These are phyloP conservation scores for Caenorhabditis becei DNA, from an alignment of 2,888 invertebrate species.

Conservation along the genomic window DNA sequence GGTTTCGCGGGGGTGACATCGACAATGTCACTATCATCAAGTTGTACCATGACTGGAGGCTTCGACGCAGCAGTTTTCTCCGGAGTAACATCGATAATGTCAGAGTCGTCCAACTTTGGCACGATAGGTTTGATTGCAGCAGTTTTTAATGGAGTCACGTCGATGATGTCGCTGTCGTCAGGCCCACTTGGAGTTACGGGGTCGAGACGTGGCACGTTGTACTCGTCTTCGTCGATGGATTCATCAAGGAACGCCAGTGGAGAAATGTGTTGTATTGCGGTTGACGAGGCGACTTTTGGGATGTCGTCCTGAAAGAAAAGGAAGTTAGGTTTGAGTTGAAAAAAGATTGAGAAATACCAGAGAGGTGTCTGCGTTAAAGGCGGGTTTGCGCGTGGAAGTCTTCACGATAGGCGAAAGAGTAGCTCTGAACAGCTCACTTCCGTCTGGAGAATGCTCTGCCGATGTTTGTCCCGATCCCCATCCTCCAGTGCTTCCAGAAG, in stretches of 20 bases:
- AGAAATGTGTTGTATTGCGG: conserved; percentile 17
- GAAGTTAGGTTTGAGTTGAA: neutral
- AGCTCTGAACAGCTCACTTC: conserved; percentile 21
- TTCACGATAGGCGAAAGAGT: conserved; percentile 48
- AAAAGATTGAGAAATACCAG: conserved; percentile 1
- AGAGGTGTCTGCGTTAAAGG: conserved; percentile 9
- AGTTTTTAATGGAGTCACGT: neutral
- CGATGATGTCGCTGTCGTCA: too few relatives aligned
- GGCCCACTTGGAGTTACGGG: too few relatives aligned
- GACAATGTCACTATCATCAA: conserved; percentile 35
- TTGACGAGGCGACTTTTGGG: conserved; percentile 19
- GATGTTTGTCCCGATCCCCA: conserved; percentile 26
- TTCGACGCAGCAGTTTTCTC: neutral
- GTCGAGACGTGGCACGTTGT: too few relatives aligned
- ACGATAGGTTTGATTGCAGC: neutral
- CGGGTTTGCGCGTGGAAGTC: neutral
- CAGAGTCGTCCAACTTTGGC: neutral
- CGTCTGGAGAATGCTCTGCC: neutral
- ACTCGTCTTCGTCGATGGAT: neutral
- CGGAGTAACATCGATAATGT: conserved; percentile 11
- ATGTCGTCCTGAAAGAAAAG: conserved; percentile 22
- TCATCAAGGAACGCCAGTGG: neutral
- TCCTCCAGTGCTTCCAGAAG: conserved; percentile 14
- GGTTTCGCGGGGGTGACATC: conserved; percentile 23
- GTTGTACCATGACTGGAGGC: too few relatives aligned